Evolutionary conservation across 2,888 invertebrate species (phyloP).

Genomic region (Oxystoma pomonae): DNA sequence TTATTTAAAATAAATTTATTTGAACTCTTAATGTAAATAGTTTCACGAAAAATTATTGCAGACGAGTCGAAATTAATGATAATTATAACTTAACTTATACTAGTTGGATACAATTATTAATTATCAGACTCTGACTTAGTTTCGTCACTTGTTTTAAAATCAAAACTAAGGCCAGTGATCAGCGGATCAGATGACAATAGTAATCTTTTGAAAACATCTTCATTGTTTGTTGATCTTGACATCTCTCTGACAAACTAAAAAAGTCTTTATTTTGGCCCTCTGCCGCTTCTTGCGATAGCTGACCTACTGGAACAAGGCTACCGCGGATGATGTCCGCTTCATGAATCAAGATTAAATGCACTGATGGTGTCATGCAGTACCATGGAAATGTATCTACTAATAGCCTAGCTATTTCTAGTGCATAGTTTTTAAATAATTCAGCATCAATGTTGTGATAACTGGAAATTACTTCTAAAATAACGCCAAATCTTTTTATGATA

Average conservation of each 20-base stretch:
- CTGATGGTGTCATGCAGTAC: slow-evolving; percentile 11
- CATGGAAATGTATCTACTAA: slow-evolving; percentile 9
- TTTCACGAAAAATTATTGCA: too few relatives aligned
- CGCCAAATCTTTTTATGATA: slow-evolving; percentile 9
- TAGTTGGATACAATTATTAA: too few relatives aligned
- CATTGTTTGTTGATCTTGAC: slow-evolving; percentile 2
- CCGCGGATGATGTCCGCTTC: slow-evolving; percentile 7
- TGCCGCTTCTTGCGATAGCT: slow-evolving; percentile 11
- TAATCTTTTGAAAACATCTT: slow-evolving; percentile 6
- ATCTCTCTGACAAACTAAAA: not conserved
- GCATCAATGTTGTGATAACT: slow-evolving; percentile 11
- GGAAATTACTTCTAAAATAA: slow-evolving; percentile 12
- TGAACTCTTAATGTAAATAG: too few relatives aligned
- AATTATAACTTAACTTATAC: too few relatives aligned
- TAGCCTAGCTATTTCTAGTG: slow-evolving; percentile 9
- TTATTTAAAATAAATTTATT: too few relatives aligned
- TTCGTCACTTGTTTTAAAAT: too few relatives aligned
- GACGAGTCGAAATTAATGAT: too few relatives aligned
- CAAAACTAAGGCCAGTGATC: not conserved
- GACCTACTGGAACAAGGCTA: slow-evolving; percentile 4
- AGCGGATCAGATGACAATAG: slow-evolving; percentile 4
- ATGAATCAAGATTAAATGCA: slow-evolving; percentile 11
- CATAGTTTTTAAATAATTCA: slow-evolving; percentile 4
- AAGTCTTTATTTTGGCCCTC: slow-evolving; percentile 8
- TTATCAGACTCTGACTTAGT: too few relatives aligned